phyloP scores from a whole-genome alignment of 2,113 vertebrate genomes.

The Corythoichthys intestinalis region DNA sequence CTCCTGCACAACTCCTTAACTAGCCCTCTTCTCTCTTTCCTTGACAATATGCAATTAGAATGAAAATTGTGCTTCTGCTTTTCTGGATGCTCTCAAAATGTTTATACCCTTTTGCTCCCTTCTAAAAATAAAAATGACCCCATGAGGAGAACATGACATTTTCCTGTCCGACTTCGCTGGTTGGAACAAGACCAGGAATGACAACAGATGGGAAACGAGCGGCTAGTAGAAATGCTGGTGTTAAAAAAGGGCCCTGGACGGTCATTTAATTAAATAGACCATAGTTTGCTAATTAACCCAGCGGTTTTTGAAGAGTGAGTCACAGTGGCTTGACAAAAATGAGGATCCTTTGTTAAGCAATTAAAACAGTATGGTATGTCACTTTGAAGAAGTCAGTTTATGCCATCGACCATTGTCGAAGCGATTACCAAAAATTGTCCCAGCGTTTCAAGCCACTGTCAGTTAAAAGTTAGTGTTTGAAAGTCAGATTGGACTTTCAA shows the following conservation, averaged over 20 bases:
- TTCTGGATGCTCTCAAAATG: background rate
- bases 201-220: slow-evolving; percentile 9
- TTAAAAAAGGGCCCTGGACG: slow-evolving; percentile 1
- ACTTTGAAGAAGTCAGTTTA: too few species aligned
- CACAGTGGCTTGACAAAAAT: background rate
- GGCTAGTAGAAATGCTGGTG: background rate
- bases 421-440: too few species aligned
- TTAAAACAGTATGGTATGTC: background rate
- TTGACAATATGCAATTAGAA: background rate
- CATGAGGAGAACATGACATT: slow-evolving; percentile 40
- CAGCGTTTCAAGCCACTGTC: too few species aligned
- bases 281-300: background rate
- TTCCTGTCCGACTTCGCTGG: slow-evolving; percentile 42
- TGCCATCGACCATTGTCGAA: too few species aligned
- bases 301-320: background rate
- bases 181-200: slow-evolving; percentile 21
- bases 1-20: background rate
- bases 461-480: too few species aligned
- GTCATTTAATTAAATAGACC: background rate
- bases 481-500: too few species aligned
- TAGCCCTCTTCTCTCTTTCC: background rate
- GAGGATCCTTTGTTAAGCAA: background rate
- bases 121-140: slow-evolving; percentile 31
- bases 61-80: background rate
- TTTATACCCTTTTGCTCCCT: slow-evolving; percentile 13